phyloP scores from a whole-genome alignment of 2,888 invertebrate genomes.

The Seira musarum region DNA sequence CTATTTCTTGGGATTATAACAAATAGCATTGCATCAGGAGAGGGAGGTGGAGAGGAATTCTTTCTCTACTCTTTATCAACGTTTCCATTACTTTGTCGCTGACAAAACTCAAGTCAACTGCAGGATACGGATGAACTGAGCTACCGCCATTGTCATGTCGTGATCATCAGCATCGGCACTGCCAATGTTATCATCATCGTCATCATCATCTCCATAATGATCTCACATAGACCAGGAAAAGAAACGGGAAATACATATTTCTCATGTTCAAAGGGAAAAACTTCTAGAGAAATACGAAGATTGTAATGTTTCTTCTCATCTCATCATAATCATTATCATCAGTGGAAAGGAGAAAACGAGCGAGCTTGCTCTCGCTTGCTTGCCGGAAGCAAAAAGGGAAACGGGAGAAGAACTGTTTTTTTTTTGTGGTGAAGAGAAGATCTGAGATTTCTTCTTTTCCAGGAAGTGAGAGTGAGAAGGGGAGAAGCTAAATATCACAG shows the following conservation, averaged over 20 bases:
- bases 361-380: constrained; percentile 22
- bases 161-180: constrained; percentile 49
- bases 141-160: constrained; percentile 47
- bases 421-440: constrained; percentile 41
- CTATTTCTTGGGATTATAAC: neutral
- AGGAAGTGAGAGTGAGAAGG: constrained; percentile 38
- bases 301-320: constrained; percentile 33
- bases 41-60: constrained; percentile 43
- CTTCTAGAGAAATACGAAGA: neutral
- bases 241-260: constrained; percentile 14
- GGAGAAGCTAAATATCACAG: constrained; percentile 33
- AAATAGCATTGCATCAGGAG: constrained; percentile 34
- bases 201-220: constrained; percentile 52
- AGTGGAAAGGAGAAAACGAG: neutral
- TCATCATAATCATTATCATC: constrained; percentile 46
- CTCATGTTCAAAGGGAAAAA: neutral
- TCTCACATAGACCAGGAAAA: constrained; percentile 16
- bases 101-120: constrained; percentile 45
- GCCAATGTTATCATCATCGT: neutral
- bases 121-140: constrained; percentile 44
- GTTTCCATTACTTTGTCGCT: constrained; percentile 49
- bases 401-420: constrained; percentile 24
- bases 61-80: constrained; percentile 43
- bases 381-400: constrained; percentile 57
- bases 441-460: constrained; percentile 53